These are phyloP conservation scores for Lamellibrachia satsuma DNA, from an alignment of 2,888 invertebrate species.

Conservation along the genomic window DNA sequence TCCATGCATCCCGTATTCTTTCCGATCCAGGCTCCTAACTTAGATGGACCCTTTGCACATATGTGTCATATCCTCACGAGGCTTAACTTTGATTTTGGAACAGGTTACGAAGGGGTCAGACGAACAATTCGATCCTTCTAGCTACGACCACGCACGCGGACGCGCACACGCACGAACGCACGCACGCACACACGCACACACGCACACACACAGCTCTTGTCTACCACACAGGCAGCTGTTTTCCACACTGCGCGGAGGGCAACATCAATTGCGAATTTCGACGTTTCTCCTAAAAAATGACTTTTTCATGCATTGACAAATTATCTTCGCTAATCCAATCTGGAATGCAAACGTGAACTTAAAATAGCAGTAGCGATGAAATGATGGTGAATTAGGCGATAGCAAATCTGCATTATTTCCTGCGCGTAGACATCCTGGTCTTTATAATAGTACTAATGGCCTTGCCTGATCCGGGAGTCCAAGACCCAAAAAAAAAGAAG, in stretches of 20 bases:
- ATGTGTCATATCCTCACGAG: background rate
- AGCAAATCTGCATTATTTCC: no score
- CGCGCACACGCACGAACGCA: background rate
- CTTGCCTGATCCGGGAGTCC: background rate
- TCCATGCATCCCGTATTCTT: background rate
- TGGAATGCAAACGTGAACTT: background rate
- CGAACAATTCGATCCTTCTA: background rate
- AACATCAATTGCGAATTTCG: background rate
- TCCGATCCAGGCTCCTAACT: background rate
- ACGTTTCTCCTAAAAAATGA: background rate
- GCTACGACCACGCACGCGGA: background rate
- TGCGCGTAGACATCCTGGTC: no score
- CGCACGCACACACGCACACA: background rate
- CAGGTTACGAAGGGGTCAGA: background rate
- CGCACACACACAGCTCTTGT: background rate
- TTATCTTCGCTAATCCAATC: constrained; percentile 6
- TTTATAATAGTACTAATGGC: background rate
- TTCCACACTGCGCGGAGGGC: background rate
- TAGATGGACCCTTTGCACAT: background rate
- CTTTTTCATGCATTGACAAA: background rate
- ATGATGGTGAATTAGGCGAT: no score
- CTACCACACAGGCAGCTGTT: background rate
- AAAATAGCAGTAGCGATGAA: background rate
- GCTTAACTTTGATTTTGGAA: no score
- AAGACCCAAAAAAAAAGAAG: background rate